These are phyloP conservation scores for Arizona elegans DNA, from an alignment of 2,113 vertebrate species.

Conservation along the genomic window DNA sequence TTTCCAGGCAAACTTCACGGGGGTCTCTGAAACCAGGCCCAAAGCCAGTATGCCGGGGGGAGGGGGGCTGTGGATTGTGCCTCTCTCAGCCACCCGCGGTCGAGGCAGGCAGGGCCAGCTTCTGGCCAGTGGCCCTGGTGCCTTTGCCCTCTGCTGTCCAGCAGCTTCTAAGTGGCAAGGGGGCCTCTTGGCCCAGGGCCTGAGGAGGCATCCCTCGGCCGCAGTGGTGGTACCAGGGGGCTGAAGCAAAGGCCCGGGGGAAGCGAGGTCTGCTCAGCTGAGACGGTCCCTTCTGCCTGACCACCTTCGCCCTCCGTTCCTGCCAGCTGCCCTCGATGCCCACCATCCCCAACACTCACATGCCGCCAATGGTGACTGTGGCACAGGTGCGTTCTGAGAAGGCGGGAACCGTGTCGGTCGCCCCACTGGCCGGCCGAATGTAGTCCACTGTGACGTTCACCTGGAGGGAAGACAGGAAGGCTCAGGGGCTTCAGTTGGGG, in stretches of 20 bases:
- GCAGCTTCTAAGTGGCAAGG: accelerated
- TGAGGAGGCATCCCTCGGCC: no score
- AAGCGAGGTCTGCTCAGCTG: not conserved
- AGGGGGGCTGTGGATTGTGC: not conserved
- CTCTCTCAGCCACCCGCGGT: no score
- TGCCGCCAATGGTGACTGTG: slow-evolving; percentile 92
- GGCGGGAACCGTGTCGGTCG: slow-evolving; percentile 82
- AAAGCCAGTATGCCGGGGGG: not conserved
- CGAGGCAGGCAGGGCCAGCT: no score
- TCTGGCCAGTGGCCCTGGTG: not conserved
- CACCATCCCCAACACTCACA: slow-evolving; percentile 75
- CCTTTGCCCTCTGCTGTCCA: not conserved
- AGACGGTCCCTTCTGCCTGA: not conserved
- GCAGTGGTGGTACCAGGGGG: no score
- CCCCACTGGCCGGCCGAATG: slow-evolving; percentile 89
- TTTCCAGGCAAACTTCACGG: not conserved
- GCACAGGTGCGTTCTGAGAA: slow-evolving; percentile 95
- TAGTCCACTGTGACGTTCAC: slow-evolving; percentile 96
- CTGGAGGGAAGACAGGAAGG: slow-evolving; percentile 57
- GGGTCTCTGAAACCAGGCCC: not conserved
- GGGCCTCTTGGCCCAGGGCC: no score
- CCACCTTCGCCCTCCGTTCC: accelerated
- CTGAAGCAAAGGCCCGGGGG: not conserved
- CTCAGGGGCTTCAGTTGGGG: not conserved
- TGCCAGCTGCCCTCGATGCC: no score